Conservation (phyloP, 1,140 invertebrate genomes). For the Drosophila persimilis region DNA sequence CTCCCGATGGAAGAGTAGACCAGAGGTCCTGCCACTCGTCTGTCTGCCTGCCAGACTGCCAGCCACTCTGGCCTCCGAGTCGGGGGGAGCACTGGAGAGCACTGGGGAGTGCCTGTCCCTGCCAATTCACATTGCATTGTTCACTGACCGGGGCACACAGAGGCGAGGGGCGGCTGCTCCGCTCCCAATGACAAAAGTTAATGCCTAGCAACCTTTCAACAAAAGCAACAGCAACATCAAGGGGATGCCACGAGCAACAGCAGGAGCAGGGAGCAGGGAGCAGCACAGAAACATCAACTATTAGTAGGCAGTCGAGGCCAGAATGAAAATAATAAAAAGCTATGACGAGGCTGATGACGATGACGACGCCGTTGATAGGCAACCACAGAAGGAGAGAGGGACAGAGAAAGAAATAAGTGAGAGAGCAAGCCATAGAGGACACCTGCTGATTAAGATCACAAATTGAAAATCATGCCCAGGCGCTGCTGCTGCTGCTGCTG, state of each 20-base stretch:
- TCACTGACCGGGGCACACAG: slow-evolving; percentile 43
- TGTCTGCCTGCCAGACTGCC: not conserved
- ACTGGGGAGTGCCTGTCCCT: slow-evolving; percentile 19
- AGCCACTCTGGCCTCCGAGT: too few relatives aligned
- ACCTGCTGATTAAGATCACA: slow-evolving; percentile 82
- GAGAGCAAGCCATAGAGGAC: slow-evolving; percentile 56
- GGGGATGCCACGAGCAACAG: slow-evolving; percentile 9
- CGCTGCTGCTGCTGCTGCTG: not conserved
- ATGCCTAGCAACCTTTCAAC: slow-evolving; percentile 74
- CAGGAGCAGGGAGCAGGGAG: slow-evolving; percentile 12
- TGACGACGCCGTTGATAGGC: slow-evolving; percentile 58
- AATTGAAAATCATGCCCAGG: slow-evolving; percentile 75
- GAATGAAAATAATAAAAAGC: slow-evolving; percentile 78
- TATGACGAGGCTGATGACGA: slow-evolving; percentile 54
- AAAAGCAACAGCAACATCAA: slow-evolving; percentile 44
- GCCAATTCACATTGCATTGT: slow-evolving; percentile 78
- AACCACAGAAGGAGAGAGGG: slow-evolving; percentile 34
- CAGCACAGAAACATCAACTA: slow-evolving; percentile 46
- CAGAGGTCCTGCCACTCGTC: slow-evolving; percentile 7
- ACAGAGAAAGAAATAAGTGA: slow-evolving; percentile 2
- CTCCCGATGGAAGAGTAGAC: slow-evolving; percentile 2
- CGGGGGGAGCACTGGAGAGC: too few relatives aligned
- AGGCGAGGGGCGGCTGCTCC: not conserved
- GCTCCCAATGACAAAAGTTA: slow-evolving; percentile 76
- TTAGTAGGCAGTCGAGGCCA: slow-evolving; percentile 67